Evolutionary conservation across 2,113 vertebrate genomes (phyloP).

Genomic region (Polypterus senegalus): DNA sequence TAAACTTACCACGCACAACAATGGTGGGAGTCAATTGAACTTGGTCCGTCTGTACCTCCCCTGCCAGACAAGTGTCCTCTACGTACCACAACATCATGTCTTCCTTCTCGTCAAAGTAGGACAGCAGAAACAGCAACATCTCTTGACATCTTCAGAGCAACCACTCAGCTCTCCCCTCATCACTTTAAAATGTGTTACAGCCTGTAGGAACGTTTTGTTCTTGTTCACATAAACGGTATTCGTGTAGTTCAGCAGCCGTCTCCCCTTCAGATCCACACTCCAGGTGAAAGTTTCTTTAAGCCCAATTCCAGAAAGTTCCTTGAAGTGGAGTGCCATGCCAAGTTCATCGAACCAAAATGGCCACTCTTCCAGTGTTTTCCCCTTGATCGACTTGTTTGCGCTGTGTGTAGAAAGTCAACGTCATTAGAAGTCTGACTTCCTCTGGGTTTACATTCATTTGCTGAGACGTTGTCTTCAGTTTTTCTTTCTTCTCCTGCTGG

Average conservation of each 20-base stretch:
- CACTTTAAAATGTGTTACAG: conserved; percentile 6
- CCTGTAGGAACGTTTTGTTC: conserved; percentile 13
- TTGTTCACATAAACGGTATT: conserved; percentile 4
- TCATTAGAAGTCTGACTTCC: conserved; percentile 24
- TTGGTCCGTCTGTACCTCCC: conserved; percentile 15
- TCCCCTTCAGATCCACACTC: conserved; percentile 15
- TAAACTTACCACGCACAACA: conserved; percentile 14
- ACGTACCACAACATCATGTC: conserved; percentile 14
- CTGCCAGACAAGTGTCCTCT: conserved; percentile 18
- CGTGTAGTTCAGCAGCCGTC: conserved; percentile 18
- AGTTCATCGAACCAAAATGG: conserved; percentile 18
- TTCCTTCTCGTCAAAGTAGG: conserved; percentile 18
- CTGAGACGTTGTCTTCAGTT: too few species aligned
- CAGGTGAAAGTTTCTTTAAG: conserved; percentile 14
- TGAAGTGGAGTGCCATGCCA: conserved; percentile 22
- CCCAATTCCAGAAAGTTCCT: conserved; percentile 13
- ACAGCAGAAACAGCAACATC: conserved; percentile 19
- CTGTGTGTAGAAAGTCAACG: conserved; percentile 21
- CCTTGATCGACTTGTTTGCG: conserved; percentile 19
- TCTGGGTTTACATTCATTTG: too few species aligned
- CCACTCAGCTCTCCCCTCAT: conserved; percentile 15
- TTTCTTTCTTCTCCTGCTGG: too few species aligned
- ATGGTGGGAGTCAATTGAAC: conserved; percentile 12
- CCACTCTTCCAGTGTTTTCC: conserved; percentile 17
- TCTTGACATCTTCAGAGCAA: conserved; percentile 7